Evolutionary conservation across 2,888 invertebrate genomes (phyloP).

Genomic region (Elysia crispata): DNA sequence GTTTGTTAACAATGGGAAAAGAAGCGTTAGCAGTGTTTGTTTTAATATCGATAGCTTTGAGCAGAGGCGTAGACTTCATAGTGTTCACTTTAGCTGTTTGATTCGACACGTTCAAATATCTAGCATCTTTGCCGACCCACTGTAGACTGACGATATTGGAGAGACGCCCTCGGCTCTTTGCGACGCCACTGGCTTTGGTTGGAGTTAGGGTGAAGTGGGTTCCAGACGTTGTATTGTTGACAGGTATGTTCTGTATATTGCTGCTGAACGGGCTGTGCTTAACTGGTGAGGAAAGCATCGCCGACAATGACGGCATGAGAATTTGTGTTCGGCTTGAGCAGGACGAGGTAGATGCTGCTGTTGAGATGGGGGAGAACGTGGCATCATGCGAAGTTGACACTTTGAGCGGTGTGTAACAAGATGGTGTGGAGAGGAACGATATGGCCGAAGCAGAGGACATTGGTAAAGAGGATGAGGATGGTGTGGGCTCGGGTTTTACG

Average conservation of each 20-base stretch:
- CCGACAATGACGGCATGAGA: background rate
- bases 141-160: no score
- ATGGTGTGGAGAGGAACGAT: background rate
- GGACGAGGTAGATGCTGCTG: background rate
- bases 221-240: no score
- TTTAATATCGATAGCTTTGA: background rate
- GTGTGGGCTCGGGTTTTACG: background rate
- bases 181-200: no score
- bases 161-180: no score
- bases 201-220: no score
- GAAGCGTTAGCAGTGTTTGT: background rate
- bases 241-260: background rate
- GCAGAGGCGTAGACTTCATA: no score
- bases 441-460: background rate
- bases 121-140: no score
- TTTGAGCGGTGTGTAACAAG: background rate
- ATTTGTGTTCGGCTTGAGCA: background rate
- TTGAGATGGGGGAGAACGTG: background rate
- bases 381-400: background rate
- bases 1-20: background rate
- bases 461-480: background rate
- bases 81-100: no score
- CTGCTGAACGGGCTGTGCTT: background rate
- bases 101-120: no score
- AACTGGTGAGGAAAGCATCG: background rate